A percentile compares a stretch with the other conserved stretches of the same genome.
These are phyloP conservation scores for Agonopterix heracliana DNA, from an alignment of 2,888 invertebrate genomes.

Conservation along the genomic window DNA sequence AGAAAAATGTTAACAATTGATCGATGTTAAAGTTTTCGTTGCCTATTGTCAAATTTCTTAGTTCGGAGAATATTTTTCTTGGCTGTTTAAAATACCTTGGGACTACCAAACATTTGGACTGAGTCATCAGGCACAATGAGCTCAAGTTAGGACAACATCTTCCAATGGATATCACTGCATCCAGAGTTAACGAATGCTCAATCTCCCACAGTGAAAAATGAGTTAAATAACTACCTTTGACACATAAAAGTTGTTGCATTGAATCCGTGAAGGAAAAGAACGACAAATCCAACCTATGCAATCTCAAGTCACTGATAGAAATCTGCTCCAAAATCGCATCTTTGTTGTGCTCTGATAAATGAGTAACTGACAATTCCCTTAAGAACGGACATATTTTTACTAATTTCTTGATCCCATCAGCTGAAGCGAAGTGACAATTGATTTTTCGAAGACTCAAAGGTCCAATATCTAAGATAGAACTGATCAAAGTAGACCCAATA, in stretches of 20 bases:
- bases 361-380: constrained; percentile 60
- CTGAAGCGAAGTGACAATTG: constrained; percentile 65
- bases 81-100: constrained; percentile 49
- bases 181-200: constrained; percentile 56
- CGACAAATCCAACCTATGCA: constrained; percentile 56
- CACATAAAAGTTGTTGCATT: constrained; percentile 48
- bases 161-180: constrained; percentile 55
- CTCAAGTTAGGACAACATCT: constrained; percentile 56
- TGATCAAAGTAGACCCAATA: constrained; percentile 63
- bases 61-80: constrained; percentile 47
- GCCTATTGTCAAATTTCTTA: constrained; percentile 56
- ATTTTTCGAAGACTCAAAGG: constrained; percentile 62
- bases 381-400: constrained; percentile 62
- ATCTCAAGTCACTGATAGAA: constrained; percentile 46
- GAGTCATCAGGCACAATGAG: constrained; percentile 60
- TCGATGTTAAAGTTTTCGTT: constrained; percentile 60
- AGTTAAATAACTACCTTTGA: constrained; percentile 61
- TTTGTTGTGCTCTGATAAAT: constrained; percentile 60
- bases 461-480: constrained; percentile 47
- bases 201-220: constrained; percentile 68
- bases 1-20: constrained; percentile 52
- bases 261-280: constrained; percentile 64
- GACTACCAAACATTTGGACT: constrained; percentile 51
- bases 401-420: constrained; percentile 56
- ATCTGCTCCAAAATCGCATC: constrained; percentile 63